These are phyloP conservation scores for Crax fasciolata DNA, from an alignment of 2,797 vertebrate species.

Conservation along the genomic window DNA sequence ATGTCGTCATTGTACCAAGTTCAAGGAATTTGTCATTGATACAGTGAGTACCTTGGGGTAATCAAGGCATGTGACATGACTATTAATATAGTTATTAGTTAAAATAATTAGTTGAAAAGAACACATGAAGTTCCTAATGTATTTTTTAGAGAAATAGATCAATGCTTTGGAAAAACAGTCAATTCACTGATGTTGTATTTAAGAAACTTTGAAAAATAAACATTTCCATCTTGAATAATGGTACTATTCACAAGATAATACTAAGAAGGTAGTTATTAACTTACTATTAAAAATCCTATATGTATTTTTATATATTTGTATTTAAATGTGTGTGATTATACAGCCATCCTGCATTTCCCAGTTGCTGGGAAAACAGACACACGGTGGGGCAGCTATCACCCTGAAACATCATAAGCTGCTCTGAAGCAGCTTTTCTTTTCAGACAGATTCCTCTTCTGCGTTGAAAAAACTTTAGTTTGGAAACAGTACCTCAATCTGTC, in stretches of 20 bases:
- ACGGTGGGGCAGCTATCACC: background rate
- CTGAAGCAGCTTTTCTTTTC: background rate
- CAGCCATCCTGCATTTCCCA: background rate
- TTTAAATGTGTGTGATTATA: background rate
- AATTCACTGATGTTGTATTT: background rate
- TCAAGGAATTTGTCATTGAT: background rate
- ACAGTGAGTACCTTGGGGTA: background rate
- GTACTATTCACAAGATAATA: background rate
- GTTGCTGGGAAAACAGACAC: background rate
- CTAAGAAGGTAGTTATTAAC: background rate
- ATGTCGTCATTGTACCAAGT: background rate
- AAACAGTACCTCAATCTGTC: background rate
- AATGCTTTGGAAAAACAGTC: background rate
- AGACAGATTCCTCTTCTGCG: background rate
- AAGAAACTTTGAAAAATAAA: background rate
- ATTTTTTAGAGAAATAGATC: background rate
- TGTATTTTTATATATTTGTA: background rate
- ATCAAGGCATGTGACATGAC: background rate
- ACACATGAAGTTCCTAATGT: background rate
- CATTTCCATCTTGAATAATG: background rate
- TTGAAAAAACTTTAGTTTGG: accelerated
- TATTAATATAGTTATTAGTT: background rate
- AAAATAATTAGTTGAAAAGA: constrained; percentile 9
- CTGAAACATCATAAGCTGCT: background rate
- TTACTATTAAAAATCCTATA: background rate